A percentile compares a stretch with the other conserved stretches of the same genome.
Evolutionary conservation across 2,888 invertebrate genomes (phyloP).

Genomic region (Agonum fuliginosum): DNA sequence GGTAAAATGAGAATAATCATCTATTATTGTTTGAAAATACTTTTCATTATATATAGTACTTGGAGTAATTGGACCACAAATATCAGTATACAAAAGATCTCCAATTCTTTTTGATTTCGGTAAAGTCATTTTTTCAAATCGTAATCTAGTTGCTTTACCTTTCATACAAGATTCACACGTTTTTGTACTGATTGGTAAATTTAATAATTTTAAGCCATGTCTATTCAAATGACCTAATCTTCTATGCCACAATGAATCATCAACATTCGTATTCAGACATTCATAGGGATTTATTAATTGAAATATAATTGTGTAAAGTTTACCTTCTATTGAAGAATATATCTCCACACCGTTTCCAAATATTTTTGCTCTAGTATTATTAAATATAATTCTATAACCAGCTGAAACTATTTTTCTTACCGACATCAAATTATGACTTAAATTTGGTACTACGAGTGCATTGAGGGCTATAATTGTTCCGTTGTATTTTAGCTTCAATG

Average conservation of each 20-base stretch:
- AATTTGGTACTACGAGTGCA: background rate
- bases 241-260: too few relatives aligned
- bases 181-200: background rate
- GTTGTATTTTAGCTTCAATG: background rate
- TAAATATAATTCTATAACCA: background rate
- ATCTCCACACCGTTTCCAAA: too few relatives aligned
- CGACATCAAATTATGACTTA: background rate
- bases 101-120: constrained; percentile 43
- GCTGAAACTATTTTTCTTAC: background rate
- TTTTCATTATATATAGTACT: constrained; percentile 36
- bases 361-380: background rate
- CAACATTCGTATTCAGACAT: too few relatives aligned
- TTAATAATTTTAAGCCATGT: background rate
- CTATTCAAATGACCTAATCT: background rate
- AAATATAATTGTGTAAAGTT: too few relatives aligned
- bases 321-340: too few relatives aligned
- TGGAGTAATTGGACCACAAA: constrained; percentile 46
- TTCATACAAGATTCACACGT: constrained; percentile 12
- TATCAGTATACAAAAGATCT: constrained; percentile 57
- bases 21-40: constrained; percentile 56
- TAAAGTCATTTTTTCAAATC: background rate
- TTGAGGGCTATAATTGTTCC: background rate
- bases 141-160: background rate
- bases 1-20: constrained; percentile 60
- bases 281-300: too few relatives aligned